Evolutionary conservation across 1,140 invertebrate species (phyloP).

Genomic region (Drosophila watanabei): DNA sequence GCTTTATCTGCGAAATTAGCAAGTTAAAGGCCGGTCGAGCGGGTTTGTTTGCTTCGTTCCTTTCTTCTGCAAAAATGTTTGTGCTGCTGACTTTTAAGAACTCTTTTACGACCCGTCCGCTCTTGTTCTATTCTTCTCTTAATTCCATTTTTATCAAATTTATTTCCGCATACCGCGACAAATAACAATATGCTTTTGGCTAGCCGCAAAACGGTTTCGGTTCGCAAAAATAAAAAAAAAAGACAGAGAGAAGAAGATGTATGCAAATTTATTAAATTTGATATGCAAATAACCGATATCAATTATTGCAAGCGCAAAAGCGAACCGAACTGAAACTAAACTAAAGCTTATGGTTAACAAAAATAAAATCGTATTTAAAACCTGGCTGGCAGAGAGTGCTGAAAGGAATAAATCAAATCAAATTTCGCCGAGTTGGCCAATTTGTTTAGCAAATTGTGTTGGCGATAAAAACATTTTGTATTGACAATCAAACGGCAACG

Average conservation of each 20-base stretch:
- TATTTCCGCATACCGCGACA: slow-evolving; percentile 70
- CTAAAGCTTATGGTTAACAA: slow-evolving; percentile 42
- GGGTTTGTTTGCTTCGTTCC: slow-evolving; percentile 70
- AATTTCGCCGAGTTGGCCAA: slow-evolving; percentile 63
- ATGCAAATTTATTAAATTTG: slow-evolving; percentile 74
- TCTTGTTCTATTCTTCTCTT: slow-evolving; percentile 37
- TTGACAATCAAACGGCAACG: slow-evolving; percentile 51
- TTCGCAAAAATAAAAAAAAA: slow-evolving; percentile 27
- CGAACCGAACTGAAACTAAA: slow-evolving; percentile 43
- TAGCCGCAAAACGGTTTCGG: slow-evolving; percentile 48
- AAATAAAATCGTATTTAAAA: slow-evolving; percentile 55
- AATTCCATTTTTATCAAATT: slow-evolving; percentile 34
- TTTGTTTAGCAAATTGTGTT: slow-evolving; percentile 72
- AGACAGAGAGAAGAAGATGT: slow-evolving; percentile 3
- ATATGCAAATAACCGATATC: slow-evolving; percentile 75
- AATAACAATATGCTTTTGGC: slow-evolving; percentile 36
- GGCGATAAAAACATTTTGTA: slow-evolving; percentile 67
- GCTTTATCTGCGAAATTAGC: slow-evolving; percentile 61
- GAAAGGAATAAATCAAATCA: slow-evolving; percentile 76
- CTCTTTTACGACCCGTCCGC: slow-evolving; percentile 51
- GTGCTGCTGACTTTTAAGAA: slow-evolving; percentile 48
- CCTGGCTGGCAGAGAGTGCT: slow-evolving; percentile 45
- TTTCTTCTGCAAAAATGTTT: slow-evolving; percentile 75
- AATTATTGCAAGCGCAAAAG: slow-evolving; percentile 63
- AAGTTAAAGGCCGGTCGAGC: slow-evolving; percentile 52